Percentiles rank a stretch among this genome's conserved stretches.
Conservation (phyloP, 2,113 vertebrate species). For the Chascanopsetta lugubris region DNA sequence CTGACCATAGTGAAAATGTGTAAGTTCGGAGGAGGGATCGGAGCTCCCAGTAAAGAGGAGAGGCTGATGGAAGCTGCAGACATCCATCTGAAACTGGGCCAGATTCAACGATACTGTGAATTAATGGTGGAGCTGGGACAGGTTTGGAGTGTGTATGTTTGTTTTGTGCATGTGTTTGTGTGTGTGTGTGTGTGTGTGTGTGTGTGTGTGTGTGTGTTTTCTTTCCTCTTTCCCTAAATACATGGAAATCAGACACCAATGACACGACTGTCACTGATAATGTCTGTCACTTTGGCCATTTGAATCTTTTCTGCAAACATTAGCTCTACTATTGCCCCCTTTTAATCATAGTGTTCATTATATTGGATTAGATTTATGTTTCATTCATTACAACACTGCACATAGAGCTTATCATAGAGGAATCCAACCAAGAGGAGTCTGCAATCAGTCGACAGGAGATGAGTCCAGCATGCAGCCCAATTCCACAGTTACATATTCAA, state of each 20-base stretch:
- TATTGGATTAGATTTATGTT: too few relatives aligned
- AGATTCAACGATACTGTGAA: slow-evolving; percentile 97
- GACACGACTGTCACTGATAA: too few relatives aligned
- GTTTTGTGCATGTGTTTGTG: too few relatives aligned
- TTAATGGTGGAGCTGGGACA: slow-evolving; percentile 98
- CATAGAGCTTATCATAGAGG: not conserved
- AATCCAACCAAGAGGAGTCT: not conserved
- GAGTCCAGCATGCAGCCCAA: not conserved
- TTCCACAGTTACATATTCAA: too few relatives aligned
- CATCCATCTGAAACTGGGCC: slow-evolving; percentile 93
- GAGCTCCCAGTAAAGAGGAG: slow-evolving; percentile 94
- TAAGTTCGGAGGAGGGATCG: slow-evolving; percentile 96
- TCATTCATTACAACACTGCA: not conserved
- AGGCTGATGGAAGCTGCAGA: slow-evolving; percentile 93
- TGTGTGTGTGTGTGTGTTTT: not conserved
- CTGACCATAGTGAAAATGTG: slow-evolving; percentile 98
- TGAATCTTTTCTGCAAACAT: too few relatives aligned
- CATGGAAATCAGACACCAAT: too few relatives aligned
- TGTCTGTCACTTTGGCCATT: too few relatives aligned
- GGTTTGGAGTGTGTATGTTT: slow-evolving; percentile 79
- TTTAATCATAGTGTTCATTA: not conserved
- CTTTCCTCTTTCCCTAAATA: too few relatives aligned
- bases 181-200: not conserved
- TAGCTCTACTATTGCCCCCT: too few relatives aligned
- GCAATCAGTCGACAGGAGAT: not conserved